A percentile compares a stretch with the other conserved stretches of the same genome.
Conservation (phyloP, 2,113 vertebrate genomes). For the Sylvietta virens region DNA sequence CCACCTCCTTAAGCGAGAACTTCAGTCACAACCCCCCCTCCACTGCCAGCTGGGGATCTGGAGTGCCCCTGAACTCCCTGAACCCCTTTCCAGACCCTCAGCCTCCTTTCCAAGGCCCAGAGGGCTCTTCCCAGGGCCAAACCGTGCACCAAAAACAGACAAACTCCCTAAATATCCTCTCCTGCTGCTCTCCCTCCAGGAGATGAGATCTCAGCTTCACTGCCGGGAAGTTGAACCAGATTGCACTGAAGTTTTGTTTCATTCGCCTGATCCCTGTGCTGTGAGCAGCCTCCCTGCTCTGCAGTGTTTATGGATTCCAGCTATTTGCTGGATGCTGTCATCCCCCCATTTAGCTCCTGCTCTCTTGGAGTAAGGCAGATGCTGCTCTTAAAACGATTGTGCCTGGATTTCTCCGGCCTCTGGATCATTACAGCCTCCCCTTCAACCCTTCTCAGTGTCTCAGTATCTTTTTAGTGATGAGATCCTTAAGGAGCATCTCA, state of each 20-base stretch:
- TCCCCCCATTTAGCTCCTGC: neutral
- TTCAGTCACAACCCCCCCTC: neutral
- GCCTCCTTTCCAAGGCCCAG: neutral
- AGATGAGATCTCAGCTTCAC: neutral
- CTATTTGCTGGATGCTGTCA: slow-evolving; percentile 35
- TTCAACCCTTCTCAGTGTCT: neutral
- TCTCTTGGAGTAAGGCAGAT: neutral
- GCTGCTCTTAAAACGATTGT: neutral
- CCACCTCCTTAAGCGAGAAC: neutral
- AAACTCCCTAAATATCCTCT: neutral
- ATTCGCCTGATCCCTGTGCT: neutral
- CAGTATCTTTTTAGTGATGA: neutral
- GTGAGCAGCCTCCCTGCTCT: neutral
- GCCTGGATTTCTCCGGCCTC: neutral
- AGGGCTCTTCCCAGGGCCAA: neutral
- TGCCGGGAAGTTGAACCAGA: neutral
- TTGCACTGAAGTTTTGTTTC: neutral
- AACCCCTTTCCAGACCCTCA: neutral
- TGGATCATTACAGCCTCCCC: neutral
- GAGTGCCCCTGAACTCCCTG: fast-evolving
- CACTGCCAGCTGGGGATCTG: neutral
- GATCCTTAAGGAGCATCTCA: neutral
- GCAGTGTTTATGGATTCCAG: neutral
- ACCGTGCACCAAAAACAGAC: fast-evolving
- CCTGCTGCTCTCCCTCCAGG: fast-evolving